These are phyloP conservation scores for Cryptomyrus ogoouensis DNA, from an alignment of 2,113 vertebrate species.

Conservation along the genomic window DNA sequence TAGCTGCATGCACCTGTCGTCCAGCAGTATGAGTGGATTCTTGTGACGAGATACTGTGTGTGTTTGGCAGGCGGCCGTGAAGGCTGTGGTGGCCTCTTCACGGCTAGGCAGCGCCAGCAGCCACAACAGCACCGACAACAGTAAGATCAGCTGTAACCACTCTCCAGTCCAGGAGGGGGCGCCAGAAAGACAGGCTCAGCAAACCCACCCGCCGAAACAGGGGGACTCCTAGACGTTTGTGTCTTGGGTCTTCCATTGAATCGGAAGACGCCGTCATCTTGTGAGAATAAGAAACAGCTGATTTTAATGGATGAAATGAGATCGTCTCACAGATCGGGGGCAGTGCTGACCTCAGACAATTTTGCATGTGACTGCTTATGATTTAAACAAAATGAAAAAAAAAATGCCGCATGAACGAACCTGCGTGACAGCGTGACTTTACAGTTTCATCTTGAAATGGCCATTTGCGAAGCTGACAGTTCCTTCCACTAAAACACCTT, in stretches of 20 bases:
- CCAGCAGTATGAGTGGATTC: background rate
- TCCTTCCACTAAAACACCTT: constrained; percentile 15
- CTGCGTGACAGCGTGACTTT: constrained; percentile 9
- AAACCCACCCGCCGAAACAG: constrained; percentile 39
- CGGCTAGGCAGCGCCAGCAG: constrained; percentile 67
- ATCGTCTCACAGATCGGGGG: constrained; percentile 4
- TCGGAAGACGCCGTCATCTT: background rate
- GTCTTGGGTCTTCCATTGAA: background rate
- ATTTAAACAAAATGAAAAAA: constrained; percentile 48
- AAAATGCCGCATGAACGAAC: constrained; percentile 2
- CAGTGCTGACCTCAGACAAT: constrained; percentile 25
- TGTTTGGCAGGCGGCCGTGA: constrained; percentile 69
- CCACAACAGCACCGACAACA: constrained; percentile 58
- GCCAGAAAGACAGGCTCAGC: constrained; percentile 26
- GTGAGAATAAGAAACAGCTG: background rate
- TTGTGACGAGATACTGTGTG: background rate
- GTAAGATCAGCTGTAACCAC: constrained; percentile 46
- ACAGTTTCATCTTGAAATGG: constrained; percentile 48
- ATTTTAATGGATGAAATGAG: background rate
- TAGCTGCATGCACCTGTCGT: background rate
- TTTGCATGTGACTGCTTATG: constrained; percentile 78
- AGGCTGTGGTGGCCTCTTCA: constrained; percentile 79
- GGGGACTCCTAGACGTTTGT: constrained; percentile 49
- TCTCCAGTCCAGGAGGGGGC: constrained; percentile 37
- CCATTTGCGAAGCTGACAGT: constrained; percentile 18